Evolutionary conservation across 2,888 invertebrate genomes (phyloP).

Genomic region (Luffia ferchaultella): DNA sequence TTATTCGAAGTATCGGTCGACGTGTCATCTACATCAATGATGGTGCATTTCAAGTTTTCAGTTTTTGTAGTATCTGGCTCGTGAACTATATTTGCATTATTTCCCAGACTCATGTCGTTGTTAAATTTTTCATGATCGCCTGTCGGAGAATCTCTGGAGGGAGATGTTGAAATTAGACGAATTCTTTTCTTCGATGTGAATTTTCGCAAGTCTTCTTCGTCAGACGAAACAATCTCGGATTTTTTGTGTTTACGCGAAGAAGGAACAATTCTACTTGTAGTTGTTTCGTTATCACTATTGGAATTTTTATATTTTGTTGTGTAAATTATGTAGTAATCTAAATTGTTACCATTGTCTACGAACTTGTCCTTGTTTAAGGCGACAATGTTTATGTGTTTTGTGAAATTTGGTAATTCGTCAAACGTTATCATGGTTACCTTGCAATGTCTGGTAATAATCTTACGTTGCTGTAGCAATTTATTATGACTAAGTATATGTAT

Average conservation of each 20-base stretch:
- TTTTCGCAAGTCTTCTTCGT: not conserved
- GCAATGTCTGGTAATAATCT: conserved; percentile 25
- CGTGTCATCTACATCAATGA: conserved; percentile 38
- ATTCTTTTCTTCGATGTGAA: not conserved
- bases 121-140: too few relatives aligned
- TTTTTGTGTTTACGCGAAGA: not conserved
- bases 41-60: conserved; percentile 26
- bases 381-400: conserved; percentile 10
- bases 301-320: not conserved
- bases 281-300: not conserved
- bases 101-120: too few relatives aligned
- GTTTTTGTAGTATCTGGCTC: not conserved
- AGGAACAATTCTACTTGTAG: not conserved
- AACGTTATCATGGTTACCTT: conserved; percentile 29
- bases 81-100: too few relatives aligned
- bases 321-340: conserved; percentile 4
- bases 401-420: conserved; percentile 32
- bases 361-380: not conserved
- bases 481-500: conserved; percentile 21
- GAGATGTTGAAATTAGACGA: not conserved
- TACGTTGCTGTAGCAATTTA: conserved; percentile 20
- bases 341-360: not conserved
- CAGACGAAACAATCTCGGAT: not conserved
- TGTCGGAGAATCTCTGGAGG: too few relatives aligned
- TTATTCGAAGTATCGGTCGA: conserved; percentile 19